phyloP scores from a whole-genome alignment of 2,888 invertebrate species.

The Acronicta leporina region DNA sequence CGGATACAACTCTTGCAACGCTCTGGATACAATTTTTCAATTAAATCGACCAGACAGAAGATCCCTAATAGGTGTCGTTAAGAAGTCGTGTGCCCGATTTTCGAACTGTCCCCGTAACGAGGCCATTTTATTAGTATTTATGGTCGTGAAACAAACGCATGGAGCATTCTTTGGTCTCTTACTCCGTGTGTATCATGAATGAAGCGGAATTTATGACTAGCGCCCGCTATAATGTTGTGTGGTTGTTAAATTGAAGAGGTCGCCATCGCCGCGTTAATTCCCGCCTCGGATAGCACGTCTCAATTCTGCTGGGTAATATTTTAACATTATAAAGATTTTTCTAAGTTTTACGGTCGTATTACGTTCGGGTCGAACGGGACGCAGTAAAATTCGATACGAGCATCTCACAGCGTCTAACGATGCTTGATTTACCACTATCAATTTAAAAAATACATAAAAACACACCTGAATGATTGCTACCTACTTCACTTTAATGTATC shows the following conservation, averaged over 20 bases:
- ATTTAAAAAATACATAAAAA: slow-evolving; percentile 81
- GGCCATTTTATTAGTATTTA: slow-evolving; percentile 88
- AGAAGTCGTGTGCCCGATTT: slow-evolving; percentile 89
- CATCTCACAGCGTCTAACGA: slow-evolving; percentile 79
- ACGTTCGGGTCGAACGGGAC: slow-evolving; percentile 70
- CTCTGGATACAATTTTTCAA: slow-evolving; percentile 89
- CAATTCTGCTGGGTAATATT: slow-evolving; percentile 68
- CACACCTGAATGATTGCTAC: slow-evolving; percentile 77
- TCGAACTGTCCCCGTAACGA: slow-evolving; percentile 87
- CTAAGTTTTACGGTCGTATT: slow-evolving; percentile 85
- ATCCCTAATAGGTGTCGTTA: slow-evolving; percentile 89
- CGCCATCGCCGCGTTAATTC: slow-evolving; percentile 51
- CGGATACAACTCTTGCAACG: slow-evolving; percentile 87
- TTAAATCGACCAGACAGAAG: slow-evolving; percentile 88
- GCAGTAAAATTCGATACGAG: slow-evolving; percentile 86
- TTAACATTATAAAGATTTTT: slow-evolving; percentile 81
- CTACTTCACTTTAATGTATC: slow-evolving; percentile 70
- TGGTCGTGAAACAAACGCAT: slow-evolving; percentile 83
- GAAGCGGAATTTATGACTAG: slow-evolving; percentile 84
- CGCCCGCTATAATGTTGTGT: slow-evolving; percentile 75
- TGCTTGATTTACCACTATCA: slow-evolving; percentile 85
- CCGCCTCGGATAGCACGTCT: slow-evolving; percentile 56
- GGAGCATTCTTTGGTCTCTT: slow-evolving; percentile 72
- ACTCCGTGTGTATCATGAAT: slow-evolving; percentile 79
- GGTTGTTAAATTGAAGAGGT: slow-evolving; percentile 70